A percentile compares a stretch with the other conserved stretches of the same genome.
phyloP scores from a whole-genome alignment of 2,113 vertebrate species.

The Montifringilla adamsi region DNA sequence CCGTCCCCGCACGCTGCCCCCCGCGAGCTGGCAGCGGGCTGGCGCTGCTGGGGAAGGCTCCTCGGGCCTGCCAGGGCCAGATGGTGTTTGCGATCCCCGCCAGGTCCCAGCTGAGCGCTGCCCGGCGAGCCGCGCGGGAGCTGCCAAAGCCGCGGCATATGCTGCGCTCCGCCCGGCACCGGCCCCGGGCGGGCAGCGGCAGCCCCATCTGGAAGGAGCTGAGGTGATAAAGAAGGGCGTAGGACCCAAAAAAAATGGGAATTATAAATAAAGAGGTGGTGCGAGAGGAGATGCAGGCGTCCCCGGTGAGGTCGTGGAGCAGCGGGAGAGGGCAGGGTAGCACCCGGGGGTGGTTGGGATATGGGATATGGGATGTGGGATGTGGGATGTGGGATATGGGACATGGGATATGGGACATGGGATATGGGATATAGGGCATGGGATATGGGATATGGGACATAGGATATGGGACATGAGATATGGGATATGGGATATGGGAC shows the following conservation, averaged over 20 bases:
- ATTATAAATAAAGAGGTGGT: not conserved
- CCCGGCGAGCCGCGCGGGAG: conserved; percentile 76
- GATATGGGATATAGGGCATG: too few species aligned
- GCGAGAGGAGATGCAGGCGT: accelerated
- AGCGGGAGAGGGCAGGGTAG: accelerated
- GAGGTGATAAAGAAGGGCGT: conserved; percentile 49
- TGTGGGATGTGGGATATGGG: too few species aligned
- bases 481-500: too few species aligned
- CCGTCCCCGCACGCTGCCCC: not conserved
- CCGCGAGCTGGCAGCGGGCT: conserved; percentile 4
- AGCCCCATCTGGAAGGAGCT: conserved; percentile 71
- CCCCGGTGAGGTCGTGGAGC: not conserved
- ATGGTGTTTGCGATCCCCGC: conserved; percentile 83
- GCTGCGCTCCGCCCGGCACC: conserved; percentile 79
- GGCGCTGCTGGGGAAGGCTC: conserved; percentile 6
- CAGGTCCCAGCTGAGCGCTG: conserved; percentile 81
- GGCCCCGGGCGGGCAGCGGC: conserved; percentile 59
- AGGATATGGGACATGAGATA: too few species aligned
- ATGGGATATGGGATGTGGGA: too few species aligned
- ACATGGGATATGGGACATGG: too few species aligned
- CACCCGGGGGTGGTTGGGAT: not conserved
- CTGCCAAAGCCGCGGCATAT: conserved; percentile 80
- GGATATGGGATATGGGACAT: too few species aligned
- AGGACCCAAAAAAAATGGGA: not conserved
- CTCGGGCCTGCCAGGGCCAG: conserved; percentile 77